Percentiles rank a stretch among this genome's conserved stretches.
Evolutionary conservation across 2,113 vertebrate genomes (phyloP).

Genomic region (Podarcis raffonei): DNA sequence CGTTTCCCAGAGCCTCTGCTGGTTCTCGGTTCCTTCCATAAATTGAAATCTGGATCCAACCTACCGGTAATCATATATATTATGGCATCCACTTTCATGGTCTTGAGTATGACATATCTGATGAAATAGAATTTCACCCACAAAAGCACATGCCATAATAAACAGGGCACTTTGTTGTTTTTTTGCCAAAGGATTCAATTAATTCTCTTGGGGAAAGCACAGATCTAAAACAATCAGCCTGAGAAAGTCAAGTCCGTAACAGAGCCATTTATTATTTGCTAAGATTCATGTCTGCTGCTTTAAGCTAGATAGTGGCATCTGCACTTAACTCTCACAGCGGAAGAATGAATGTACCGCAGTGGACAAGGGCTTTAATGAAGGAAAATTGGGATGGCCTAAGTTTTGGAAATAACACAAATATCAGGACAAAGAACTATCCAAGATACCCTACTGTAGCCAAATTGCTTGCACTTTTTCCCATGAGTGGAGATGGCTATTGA

Average conservation of each 20-base stretch:
- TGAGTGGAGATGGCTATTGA: slow-evolving; percentile 1
- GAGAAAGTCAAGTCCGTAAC: background rate
- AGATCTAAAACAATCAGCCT: background rate
- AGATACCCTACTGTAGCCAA: background rate
- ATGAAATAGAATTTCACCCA: background rate
- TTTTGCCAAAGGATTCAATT: background rate
- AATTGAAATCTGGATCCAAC: too few relatives aligned
- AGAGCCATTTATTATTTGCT: slow-evolving; percentile 20
- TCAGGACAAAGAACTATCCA: slow-evolving; percentile 24
- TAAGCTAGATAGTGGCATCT: slow-evolving; percentile 8
- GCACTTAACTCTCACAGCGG: slow-evolving; percentile 1
- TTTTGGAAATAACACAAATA: background rate
- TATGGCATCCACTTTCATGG: background rate
- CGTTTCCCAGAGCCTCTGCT: too few relatives aligned
- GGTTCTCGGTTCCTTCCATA: too few relatives aligned
- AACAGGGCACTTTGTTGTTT: background rate
- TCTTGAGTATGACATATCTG: background rate
- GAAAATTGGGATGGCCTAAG: slow-evolving; percentile 17
- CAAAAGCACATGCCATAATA: background rate
- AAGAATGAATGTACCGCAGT: background rate
- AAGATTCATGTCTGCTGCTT: background rate
- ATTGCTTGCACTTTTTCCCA: slow-evolving; percentile 10
- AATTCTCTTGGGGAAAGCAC: background rate
- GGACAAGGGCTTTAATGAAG: background rate
- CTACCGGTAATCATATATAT: too few relatives aligned